Percentiles rank a stretch among this genome's conserved stretches.
phyloP scores from a whole-genome alignment of 1,140 invertebrate genomes.

The Ceratina calcarata region DNA sequence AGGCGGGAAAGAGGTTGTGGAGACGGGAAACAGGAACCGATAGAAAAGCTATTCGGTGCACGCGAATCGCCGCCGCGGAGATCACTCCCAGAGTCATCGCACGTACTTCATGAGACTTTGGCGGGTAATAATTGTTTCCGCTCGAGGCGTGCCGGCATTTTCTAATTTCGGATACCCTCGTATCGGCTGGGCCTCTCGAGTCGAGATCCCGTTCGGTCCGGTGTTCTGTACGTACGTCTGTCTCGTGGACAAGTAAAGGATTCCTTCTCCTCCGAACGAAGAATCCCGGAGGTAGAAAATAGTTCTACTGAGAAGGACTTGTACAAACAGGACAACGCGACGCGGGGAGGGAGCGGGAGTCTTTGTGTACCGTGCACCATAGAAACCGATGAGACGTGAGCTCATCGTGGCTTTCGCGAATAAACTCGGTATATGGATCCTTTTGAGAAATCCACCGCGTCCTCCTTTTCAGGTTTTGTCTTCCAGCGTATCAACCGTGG shows the following conservation, averaged over 20 bases:
- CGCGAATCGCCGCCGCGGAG: neutral
- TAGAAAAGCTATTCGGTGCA: slow-evolving; percentile 15
- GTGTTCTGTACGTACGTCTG: neutral
- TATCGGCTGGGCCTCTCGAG: slow-evolving; percentile 28
- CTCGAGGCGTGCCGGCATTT: slow-evolving; percentile 60
- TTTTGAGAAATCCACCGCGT: slow-evolving; percentile 32
- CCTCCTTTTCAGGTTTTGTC: slow-evolving; percentile 23
- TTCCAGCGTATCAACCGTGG: neutral
- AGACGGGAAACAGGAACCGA: neutral
- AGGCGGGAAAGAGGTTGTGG: neutral
- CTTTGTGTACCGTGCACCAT: slow-evolving; percentile 15
- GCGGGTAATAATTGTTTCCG: slow-evolving; percentile 65
- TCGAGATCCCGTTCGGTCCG: slow-evolving; percentile 35
- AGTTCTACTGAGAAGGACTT: neutral
- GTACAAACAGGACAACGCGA: slow-evolving; percentile 11
- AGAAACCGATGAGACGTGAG: slow-evolving; percentile 43
- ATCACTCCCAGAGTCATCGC: slow-evolving; percentile 47
- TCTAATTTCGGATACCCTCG: slow-evolving; percentile 58
- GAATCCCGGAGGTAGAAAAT: neutral
- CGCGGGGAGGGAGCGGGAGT: neutral
- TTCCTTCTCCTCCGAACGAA: no score
- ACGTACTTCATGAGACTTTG: slow-evolving; percentile 65
- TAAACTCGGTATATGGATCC: slow-evolving; percentile 31
- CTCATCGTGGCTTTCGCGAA: slow-evolving; percentile 41
- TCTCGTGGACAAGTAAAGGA: neutral